Base-by-base conservation (phyloP, 1,140 invertebrate species). In the Araneus ventricosus region DNA sequence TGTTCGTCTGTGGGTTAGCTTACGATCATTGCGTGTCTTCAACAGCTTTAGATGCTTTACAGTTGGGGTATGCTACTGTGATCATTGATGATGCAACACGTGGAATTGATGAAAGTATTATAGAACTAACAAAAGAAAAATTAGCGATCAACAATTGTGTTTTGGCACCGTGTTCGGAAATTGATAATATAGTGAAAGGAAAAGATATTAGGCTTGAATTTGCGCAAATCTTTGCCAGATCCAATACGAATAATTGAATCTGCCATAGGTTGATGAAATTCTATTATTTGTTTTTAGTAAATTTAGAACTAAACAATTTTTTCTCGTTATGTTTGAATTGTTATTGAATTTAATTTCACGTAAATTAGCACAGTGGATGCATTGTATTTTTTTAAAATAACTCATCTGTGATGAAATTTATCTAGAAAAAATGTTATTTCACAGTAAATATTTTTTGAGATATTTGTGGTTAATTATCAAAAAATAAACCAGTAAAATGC, bases 1-100 rank as follows among this genome's bases (percentile, higher is more conserved):
- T 99, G 92, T 99, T 98, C 95, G 97, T 99, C n/a, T 99, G 98
- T 95, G 99, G 99, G 0, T 95, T 99, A 57, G 99, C 99, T 0
- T 98, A 98, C 95, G 99, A 99, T 95, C 97, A 99, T 82, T 99
- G 99, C 95, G 99, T 99, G 20, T 70, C 90, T 22, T 91, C 67
- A 14, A 96, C 95, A n/a, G 94, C 95, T 8, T 67, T 93, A 14
- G 95, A 95, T 91, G 94, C 94, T 20, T 95, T 98, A 8, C 97
- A 97, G 3, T 97, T 97, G 94, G 98, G 98, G 0, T 99, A 98
- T 95, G 96, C 98, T 61, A 98, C 98, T 34, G 96, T 99, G 70
- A 95, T 99, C 2, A 96, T 99, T 6, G 98, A 99, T 92, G 98
- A 99, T 96, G 99, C 98, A 93, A 97, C 97, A 94, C 96, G 98